Base-by-base conservation (phyloP, 2,797 vertebrate genomes). In the Diplodus puntazzo region DNA sequence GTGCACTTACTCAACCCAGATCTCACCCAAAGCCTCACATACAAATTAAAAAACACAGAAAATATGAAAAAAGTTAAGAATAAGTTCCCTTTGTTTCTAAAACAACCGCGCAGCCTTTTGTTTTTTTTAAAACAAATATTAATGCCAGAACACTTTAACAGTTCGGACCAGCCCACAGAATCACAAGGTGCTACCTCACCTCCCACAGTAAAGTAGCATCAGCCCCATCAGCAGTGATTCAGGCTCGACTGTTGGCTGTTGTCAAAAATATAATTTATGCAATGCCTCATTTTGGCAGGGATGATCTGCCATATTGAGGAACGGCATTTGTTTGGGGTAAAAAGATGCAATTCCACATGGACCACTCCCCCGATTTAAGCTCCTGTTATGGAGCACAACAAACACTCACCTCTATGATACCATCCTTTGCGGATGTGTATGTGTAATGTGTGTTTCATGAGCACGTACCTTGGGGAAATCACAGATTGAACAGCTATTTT, bases 401-500 rank as follows among this genome's bases (percentile, higher is more conserved):
- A 84, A 85, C 67, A 79, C 71, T 69, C 53, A 71, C 54, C 77
- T 73, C 49, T 23, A 42, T 80, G 69, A 82, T 75, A 73, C 69
- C 58, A 42, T 79, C 45, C n/a, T 81, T 67, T 67, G 61, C 62
- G 48, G 75, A 48, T 58, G 45, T 58, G 45, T 50, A 18, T 73
- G 63, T 48, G 69, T 71, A 70, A 70, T 62, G 62, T 77, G 84
- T 63, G 78, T 81, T 63, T 73, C 39, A 77, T 65, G 75, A 74
- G 74, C n/a, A 72, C 61, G 75, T 67, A 89, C 80, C 74, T 73
- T 10, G 0, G 83, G 89, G 91, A 91, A 90, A 90, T 91, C 85
- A 91, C 78, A 85, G 78, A 87, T 50, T 88, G 85, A 92, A 84
- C 73, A 81, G 82, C 87, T 79, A 89, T 89, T 94, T 93, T 80